These are phyloP conservation scores for Tachycineta bicolor DNA, from an alignment of 2,113 vertebrate species.

Conservation along the genomic window DNA sequence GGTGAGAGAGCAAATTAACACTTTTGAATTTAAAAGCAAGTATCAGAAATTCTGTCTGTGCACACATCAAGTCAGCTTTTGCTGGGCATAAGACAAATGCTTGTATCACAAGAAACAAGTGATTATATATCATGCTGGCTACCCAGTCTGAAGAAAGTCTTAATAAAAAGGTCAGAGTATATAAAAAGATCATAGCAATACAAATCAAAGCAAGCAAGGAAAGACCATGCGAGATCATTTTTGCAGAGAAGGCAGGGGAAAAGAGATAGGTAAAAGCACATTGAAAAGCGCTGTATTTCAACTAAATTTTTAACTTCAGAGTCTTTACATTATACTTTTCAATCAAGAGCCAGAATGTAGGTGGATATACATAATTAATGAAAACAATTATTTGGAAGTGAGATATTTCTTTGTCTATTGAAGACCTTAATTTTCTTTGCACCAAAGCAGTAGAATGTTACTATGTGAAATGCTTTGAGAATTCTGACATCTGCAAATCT, in stretches of 20 bases:
- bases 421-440: neutral
- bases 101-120: neutral
- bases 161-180: slow-evolving; percentile 7
- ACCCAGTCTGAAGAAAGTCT: neutral
- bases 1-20: neutral
- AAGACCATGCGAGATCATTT: neutral
- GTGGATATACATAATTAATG: neutral
- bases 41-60: neutral
- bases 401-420: neutral
- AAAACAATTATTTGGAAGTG: neutral
- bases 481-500: neutral
- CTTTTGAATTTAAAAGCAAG: neutral
- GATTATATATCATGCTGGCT: neutral
- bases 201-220: slow-evolving; percentile 4
- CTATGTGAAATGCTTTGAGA: neutral
- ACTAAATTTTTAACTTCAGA: neutral
- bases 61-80: neutral
- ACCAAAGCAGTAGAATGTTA: neutral
- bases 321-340: neutral
- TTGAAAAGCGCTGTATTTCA: neutral
- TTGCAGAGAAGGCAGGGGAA: neutral
- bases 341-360: neutral
- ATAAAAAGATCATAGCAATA: neutral
- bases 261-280: neutral
- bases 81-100: neutral